Evolutionary conservation across 1,140 invertebrate species (phyloP).

Genomic region (Dufourea novaeangliae): DNA sequence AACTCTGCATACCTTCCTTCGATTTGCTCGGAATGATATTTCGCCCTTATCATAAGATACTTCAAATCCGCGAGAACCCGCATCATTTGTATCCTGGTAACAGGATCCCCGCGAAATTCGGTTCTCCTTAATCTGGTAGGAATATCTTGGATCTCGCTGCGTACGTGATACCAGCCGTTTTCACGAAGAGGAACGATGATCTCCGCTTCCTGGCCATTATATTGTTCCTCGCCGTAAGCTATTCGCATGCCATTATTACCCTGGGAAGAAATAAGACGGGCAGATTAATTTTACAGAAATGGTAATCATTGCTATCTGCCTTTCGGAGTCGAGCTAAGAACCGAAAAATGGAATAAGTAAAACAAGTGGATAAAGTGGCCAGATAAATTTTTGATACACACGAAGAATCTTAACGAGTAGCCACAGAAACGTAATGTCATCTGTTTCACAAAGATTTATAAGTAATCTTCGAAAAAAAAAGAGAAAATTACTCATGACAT

Average conservation of each 20-base stretch:
- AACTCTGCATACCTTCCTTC: constrained; percentile 86
- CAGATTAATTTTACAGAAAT: constrained; percentile 26
- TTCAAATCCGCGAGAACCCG: constrained; percentile 91
- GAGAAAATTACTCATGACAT: no score
- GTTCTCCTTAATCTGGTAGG: constrained; percentile 81
- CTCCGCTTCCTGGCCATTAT: constrained; percentile 83
- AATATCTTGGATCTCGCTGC: constrained; percentile 84
- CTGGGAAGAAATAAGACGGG: constrained; percentile 59
- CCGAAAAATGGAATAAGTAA: background rate
- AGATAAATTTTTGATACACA: background rate
- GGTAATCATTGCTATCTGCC: constrained; percentile 12
- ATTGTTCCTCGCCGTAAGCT: constrained; percentile 86
- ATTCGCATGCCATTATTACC: constrained; percentile 88
- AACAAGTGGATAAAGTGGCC: background rate
- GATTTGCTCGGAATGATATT: constrained; percentile 96
- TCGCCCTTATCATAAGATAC: constrained; percentile 92
- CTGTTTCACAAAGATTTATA: no score
- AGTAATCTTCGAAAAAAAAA: no score
- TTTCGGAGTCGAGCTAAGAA: background rate
- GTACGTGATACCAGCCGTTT: constrained; percentile 88
- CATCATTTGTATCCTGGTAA: constrained; percentile 91
- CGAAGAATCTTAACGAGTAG: no score
- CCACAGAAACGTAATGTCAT: no score
- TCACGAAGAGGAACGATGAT: constrained; percentile 87
- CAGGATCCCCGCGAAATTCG: constrained; percentile 85